phyloP scores from a whole-genome alignment of 92 coral and sea anemone genomes.

The Muricea muricata region DNA sequence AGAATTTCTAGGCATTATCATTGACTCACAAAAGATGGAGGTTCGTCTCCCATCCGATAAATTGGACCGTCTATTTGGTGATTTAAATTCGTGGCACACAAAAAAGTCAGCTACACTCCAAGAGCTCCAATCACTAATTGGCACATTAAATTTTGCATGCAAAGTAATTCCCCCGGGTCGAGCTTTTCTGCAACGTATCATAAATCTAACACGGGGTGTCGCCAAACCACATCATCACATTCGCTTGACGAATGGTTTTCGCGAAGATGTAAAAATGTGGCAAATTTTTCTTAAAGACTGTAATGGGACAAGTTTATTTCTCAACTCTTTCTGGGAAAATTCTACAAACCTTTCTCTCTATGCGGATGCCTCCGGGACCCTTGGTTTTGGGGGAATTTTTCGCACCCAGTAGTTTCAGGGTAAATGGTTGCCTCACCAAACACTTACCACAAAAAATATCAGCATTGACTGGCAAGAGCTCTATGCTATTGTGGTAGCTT shows the following conservation, averaged over 20 bases:
- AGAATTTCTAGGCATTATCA: constrained; percentile 62
- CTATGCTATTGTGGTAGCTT: constrained; percentile 54
- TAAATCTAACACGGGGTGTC: constrained; percentile 55
- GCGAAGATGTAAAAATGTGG: constrained; percentile 65
- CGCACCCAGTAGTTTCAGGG: constrained; percentile 58
- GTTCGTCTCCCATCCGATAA: constrained; percentile 65
- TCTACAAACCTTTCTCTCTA: constrained; percentile 23
- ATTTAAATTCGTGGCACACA: constrained; percentile 11
- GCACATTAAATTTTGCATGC: constrained; percentile 66
- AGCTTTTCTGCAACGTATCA: constrained; percentile 62
- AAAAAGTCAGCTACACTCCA: constrained; percentile 53
- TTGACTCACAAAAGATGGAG: constrained; percentile 61
- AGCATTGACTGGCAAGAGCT: constrained; percentile 71
- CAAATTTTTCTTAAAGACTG: constrained; percentile 47
- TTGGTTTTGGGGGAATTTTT: constrained; percentile 66
- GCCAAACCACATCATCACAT: constrained; percentile 68
- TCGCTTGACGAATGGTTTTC: constrained; percentile 50
- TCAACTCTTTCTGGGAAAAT: constrained; percentile 36
- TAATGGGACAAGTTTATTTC: constrained; percentile 59
- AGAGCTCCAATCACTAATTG: constrained; percentile 61
- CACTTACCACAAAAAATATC: constrained; percentile 41
- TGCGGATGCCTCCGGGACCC: constrained; percentile 62
- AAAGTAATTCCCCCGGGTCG: constrained; percentile 65
- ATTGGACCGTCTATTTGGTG: constrained; percentile 34
- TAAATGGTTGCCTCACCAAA: constrained; percentile 54